A percentile compares a stretch with the other conserved stretches of the same genome.
phyloP scores from a whole-genome alignment of 2,113 vertebrate species.

The Percina caprodes region DNA sequence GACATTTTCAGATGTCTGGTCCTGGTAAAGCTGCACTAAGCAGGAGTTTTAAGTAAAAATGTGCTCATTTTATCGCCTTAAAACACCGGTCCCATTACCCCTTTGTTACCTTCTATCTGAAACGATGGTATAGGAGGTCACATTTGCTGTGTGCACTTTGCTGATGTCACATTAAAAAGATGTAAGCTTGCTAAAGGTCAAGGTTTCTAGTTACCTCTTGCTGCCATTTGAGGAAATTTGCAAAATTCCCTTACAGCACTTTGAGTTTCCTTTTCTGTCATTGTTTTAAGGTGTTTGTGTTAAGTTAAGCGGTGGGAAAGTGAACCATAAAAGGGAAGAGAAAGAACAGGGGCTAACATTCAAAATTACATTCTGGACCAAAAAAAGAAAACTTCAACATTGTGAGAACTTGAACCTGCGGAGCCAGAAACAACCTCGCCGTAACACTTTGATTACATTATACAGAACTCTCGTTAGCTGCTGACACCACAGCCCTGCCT shows the following conservation, averaged over 20 bases:
- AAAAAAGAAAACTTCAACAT: not conserved
- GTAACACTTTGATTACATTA: constrained; percentile 49
- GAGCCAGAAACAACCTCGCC: not conserved
- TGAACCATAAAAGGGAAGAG: constrained; percentile 10
- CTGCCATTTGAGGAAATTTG: not conserved
- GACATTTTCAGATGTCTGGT: constrained; percentile 46
- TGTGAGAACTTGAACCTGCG: constrained; percentile 14
- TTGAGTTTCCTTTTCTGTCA: not conserved
- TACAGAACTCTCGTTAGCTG: constrained; percentile 10
- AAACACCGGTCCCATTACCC: not conserved
- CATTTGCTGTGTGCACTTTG: not conserved
- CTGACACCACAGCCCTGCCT: constrained; percentile 47
- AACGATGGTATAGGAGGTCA: not conserved
- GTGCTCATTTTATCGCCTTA: not conserved
- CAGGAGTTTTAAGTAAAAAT: constrained; percentile 16
- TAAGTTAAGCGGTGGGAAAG: constrained; percentile 8
- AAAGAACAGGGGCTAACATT: not conserved
- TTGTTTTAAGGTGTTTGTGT: not conserved
- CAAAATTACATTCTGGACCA: constrained; percentile 1
- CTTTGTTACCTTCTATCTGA: not conserved
- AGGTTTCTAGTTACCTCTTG: not conserved
- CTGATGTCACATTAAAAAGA: not conserved
- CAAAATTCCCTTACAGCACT: constrained; percentile 8
- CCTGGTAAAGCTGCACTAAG: constrained; percentile 31
- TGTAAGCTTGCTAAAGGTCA: constrained; percentile 9